phyloP scores from a whole-genome alignment of 2,888 invertebrate genomes.

The Scaptomyza caliginosa region DNA sequence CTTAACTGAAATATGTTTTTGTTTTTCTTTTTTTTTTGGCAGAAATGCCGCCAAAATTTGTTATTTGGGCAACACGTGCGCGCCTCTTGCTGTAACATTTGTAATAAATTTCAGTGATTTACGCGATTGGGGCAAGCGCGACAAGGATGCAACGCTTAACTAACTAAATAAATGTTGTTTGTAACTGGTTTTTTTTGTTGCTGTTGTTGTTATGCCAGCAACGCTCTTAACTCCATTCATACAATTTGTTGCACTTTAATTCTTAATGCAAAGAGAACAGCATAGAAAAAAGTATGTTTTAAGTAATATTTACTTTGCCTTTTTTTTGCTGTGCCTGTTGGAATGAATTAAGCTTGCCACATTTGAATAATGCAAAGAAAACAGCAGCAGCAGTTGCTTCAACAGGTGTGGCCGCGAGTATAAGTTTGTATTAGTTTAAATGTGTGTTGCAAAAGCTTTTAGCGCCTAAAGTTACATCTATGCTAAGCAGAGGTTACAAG shows the following conservation, averaged over 20 bases:
- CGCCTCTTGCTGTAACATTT: slow-evolving; percentile 65
- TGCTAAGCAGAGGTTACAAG: slow-evolving; percentile 52
- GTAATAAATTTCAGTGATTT: slow-evolving; percentile 73
- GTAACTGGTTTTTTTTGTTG: slow-evolving; percentile 17
- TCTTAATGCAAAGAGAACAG: slow-evolving; percentile 15
- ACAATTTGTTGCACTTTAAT: slow-evolving; percentile 66
- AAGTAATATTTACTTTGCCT: slow-evolving; percentile 1
- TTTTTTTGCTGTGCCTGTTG: neutral
- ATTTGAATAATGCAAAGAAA: slow-evolving; percentile 61
- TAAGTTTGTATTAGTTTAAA: neutral
- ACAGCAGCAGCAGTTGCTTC: slow-evolving; percentile 29
- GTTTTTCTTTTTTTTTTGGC: too few relatives aligned
- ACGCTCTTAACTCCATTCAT: slow-evolving; percentile 16
- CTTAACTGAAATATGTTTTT: slow-evolving; percentile 67
- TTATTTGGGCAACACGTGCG: slow-evolving; percentile 72
- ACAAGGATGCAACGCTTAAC: slow-evolving; percentile 52
- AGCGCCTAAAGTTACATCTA: slow-evolving; percentile 56
- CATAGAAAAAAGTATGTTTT: slow-evolving; percentile 18
- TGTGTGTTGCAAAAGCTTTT: slow-evolving; percentile 61
- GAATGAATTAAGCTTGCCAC: slow-evolving; percentile 52
- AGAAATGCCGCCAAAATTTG: slow-evolving; percentile 57
- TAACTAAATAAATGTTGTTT: slow-evolving; percentile 69
- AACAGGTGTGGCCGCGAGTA: slow-evolving; percentile 57
- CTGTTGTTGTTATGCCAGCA: too few relatives aligned
- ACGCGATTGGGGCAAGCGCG: slow-evolving; percentile 43